phyloP scores from a whole-genome alignment of 2,888 invertebrate species.

The Plagiodera versicolora region DNA sequence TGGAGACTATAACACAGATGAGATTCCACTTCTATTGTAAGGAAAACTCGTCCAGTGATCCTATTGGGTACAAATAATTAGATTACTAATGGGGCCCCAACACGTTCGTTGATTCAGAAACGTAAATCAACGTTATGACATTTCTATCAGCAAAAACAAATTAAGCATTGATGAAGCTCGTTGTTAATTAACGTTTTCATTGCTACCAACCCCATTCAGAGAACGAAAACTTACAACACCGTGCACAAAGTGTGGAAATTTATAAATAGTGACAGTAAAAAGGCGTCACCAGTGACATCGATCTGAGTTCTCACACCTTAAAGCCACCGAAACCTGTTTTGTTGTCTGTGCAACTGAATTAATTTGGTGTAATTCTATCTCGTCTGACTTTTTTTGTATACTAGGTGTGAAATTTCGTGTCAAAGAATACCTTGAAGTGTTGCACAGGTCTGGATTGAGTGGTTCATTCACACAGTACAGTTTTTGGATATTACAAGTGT shows the following conservation, averaged over 20 bases:
- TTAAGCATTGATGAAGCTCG: conserved; percentile 8
- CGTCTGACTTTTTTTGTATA: not conserved
- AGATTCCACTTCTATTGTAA: conserved; percentile 25
- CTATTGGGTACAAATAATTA: conserved; percentile 27
- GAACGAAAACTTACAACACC: too few species aligned
- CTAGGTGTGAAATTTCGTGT: not conserved
- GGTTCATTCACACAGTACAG: not conserved
- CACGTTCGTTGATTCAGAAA: conserved; percentile 17
- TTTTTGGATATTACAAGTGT: too few species aligned
- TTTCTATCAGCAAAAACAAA: conserved; percentile 7
- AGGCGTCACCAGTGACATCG: not conserved
- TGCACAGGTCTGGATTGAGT: not conserved
- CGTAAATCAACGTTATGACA: conserved; percentile 18
- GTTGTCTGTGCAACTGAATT: not conserved
- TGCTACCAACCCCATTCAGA: not conserved
- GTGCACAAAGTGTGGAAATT: too few species aligned
- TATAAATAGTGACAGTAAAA: not conserved
- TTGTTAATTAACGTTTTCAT: conserved; percentile 1
- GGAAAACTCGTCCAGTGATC: conserved; percentile 28
- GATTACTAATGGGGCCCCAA: conserved; percentile 23
- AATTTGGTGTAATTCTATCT: not conserved
- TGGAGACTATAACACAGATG: too few species aligned
- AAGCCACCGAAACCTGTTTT: not conserved
- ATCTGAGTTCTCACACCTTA: not conserved
- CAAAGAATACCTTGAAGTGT: not conserved